Evolutionary conservation across 1,140 invertebrate genomes (phyloP).

Genomic region (Macrobrachium rosenbergii): DNA sequence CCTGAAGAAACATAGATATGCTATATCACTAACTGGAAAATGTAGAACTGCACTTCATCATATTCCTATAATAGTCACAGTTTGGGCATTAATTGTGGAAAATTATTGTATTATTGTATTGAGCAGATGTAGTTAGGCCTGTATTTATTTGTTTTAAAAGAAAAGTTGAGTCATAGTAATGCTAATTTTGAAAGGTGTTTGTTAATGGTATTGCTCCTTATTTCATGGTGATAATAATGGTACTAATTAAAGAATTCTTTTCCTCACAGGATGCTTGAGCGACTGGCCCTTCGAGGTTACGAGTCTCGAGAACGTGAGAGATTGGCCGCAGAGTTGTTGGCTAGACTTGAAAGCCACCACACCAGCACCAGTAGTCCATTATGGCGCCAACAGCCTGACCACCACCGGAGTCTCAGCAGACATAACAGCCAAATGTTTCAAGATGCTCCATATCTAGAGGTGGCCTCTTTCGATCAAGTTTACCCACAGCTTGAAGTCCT

Average conservation of each 20-base stretch:
- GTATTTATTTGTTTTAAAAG: too few species aligned
- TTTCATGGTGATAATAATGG: too few species aligned
- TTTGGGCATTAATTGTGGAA: too few species aligned
- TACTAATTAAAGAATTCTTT: neutral
- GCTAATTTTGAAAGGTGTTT: too few species aligned
- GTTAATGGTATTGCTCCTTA: too few species aligned
- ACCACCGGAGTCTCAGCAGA: neutral
- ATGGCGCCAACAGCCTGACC: conserved; percentile 7
- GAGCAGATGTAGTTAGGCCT: too few species aligned
- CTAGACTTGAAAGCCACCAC: conserved; percentile 26
- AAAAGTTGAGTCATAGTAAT: too few species aligned
- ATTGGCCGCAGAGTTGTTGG: conserved; percentile 24
- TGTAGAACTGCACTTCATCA: too few species aligned
- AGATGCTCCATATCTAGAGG: neutral
- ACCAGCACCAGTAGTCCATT: neutral
- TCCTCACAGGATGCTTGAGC: conserved; percentile 16
- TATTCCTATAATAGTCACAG: too few species aligned
- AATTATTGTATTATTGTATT: too few species aligned
- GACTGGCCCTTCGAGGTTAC: conserved; percentile 32
- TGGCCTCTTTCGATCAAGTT: neutral
- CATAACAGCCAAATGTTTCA: neutral
- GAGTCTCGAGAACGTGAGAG: conserved; percentile 18
- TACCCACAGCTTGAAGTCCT: neutral
- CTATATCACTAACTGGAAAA: too few species aligned
- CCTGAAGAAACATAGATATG: too few species aligned